Conservation (phyloP, 1,140 invertebrate species). For the Branchinecta lindahli region DNA sequence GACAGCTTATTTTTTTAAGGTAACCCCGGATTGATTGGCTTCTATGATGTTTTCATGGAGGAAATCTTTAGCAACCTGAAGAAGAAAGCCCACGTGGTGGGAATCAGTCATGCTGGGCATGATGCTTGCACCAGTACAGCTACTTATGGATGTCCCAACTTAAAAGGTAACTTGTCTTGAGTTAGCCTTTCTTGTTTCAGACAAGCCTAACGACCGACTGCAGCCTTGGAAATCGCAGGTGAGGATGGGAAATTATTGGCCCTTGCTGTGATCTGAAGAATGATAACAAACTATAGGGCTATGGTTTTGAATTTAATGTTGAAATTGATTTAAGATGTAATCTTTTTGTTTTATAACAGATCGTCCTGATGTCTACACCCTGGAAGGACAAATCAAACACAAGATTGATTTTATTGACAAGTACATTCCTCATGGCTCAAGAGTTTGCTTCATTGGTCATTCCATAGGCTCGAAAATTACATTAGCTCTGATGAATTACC, state of each 20-base stretch:
- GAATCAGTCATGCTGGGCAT: constrained; percentile 51
- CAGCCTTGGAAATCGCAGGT: no score
- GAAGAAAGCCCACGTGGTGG: constrained; percentile 48
- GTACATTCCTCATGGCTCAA: constrained; percentile 46
- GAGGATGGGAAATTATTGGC: no score
- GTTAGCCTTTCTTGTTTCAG: neutral
- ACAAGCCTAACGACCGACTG: neutral
- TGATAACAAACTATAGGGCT: no score
- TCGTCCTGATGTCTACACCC: constrained; percentile 42
- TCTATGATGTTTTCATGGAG: constrained; percentile 52
- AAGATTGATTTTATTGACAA: constrained; percentile 57
- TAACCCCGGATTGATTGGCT: constrained; percentile 52
- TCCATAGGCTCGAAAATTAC: constrained; percentile 67
- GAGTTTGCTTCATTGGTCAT: constrained; percentile 60
- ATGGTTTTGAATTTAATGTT: no score
- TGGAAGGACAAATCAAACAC: constrained; percentile 61
- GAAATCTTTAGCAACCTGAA: constrained; percentile 39
- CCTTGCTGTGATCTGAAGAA: no score
- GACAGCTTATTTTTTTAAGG: constrained; percentile 32
- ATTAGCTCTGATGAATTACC: constrained; percentile 50
- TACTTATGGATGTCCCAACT: neutral
- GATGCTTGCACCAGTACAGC: constrained; percentile 6
- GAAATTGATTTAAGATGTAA: no score
- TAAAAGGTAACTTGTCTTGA: neutral
- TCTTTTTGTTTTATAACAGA: constrained; percentile 26